These are phyloP conservation scores for Ctenomys sociabilis DNA, from an alignment of 2,113 vertebrate genomes.

Conservation along the genomic window DNA sequence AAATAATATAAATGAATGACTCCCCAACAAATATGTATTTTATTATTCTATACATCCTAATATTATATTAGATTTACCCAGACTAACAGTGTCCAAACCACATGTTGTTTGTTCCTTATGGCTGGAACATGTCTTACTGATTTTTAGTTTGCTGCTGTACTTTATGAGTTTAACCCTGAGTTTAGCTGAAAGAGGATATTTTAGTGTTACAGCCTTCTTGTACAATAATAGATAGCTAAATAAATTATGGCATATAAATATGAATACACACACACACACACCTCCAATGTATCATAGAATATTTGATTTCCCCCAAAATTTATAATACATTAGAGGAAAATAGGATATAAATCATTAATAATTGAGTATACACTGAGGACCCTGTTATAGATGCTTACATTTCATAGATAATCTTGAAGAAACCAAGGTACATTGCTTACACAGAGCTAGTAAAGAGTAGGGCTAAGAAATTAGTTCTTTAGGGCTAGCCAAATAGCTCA, in stretches of 20 bases:
- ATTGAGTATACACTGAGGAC: not conserved
- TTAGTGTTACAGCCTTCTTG: not conserved
- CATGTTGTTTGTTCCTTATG: not conserved
- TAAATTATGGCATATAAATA: slow-evolving; percentile 28
- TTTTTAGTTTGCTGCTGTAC: not conserved
- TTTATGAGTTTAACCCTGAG: not conserved
- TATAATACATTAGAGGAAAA: not conserved
- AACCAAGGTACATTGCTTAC: not conserved
- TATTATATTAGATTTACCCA: not conserved
- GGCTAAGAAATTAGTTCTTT: not conserved
- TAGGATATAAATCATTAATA: not conserved
- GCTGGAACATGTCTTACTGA: not conserved
- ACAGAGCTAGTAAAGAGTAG: not conserved
- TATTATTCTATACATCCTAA: not conserved
- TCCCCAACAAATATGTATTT: not conserved
- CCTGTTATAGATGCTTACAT: not conserved
- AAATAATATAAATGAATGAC: not conserved
- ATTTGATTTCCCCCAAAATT: not conserved
- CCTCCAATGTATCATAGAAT: not conserved
- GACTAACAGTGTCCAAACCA: not conserved
- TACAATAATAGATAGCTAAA: not conserved
- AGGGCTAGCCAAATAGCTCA: no score
- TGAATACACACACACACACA: not conserved
- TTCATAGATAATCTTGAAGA: not conserved
- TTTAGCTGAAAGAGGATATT: slow-evolving; percentile 3